Base-by-base conservation (phyloP, 1,140 invertebrate species). In the Papilio polytes region DNA sequence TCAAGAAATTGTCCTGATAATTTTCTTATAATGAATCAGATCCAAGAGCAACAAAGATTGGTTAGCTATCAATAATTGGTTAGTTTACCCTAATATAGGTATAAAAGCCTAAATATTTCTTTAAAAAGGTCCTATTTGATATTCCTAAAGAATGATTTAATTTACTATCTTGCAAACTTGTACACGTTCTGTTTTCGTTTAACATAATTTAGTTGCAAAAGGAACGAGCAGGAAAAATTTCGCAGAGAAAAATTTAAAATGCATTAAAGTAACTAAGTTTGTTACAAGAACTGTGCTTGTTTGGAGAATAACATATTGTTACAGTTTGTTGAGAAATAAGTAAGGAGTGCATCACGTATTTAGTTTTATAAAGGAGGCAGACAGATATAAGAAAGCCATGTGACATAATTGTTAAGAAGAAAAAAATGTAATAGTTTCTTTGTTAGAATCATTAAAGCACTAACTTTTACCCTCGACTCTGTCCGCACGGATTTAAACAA, bases 241-340 rank as follows among this genome's bases (percentile, higher is more conserved):
- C 13, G 63, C 31, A 15, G 26, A 31, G 59, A 31, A 70, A 70
- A 70, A 70, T 70, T 70, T 70, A 70, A 70, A 70, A 70, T 70
- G 63, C 63, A 70, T 70, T 70, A 70, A 70, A 70, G 63, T 70
- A 70, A 63, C 59, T 63, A 63, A 70, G 63, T 70, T 70, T 70
- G 63, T 31, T 63, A 26, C 63, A 66, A 70, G 63, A 70, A 70
- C 26, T 31, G 63, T 70, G 63, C 63, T 70, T 70, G 63, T 70
- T 70, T 70, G 26, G 13, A 36, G 59, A 7, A 18, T 13, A 70
- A 70, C 22, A 70, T 70, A 36, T 70, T 70, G 63, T 70, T 70
- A 70, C 12, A 15, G 26, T 70, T 70, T 36, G 9, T 26, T 26
- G 2, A n/a, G 48, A 6, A 56, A 56, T 56, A 56, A 1, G 18